These are phyloP conservation scores for Hoplodrina ambigua DNA, from an alignment of 2,888 invertebrate species.

Conservation along the genomic window DNA sequence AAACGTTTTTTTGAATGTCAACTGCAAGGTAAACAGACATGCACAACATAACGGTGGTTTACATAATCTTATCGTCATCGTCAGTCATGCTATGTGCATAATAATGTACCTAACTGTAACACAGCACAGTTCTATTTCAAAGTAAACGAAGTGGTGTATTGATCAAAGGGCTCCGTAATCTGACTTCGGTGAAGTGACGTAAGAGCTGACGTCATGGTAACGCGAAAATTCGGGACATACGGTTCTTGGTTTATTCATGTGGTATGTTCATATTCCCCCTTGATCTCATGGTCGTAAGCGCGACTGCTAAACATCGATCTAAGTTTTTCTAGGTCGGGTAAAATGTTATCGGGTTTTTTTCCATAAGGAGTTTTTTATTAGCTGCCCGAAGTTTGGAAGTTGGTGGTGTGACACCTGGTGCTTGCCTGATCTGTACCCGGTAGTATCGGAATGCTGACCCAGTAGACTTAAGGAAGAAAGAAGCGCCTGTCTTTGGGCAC, in stretches of 20 bases:
- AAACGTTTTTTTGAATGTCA: slow-evolving; percentile 1
- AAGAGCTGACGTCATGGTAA: not conserved
- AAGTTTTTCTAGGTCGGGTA: too few species aligned
- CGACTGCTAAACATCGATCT: too few species aligned
- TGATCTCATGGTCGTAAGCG: too few species aligned
- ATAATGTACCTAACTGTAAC: slow-evolving; percentile 37
- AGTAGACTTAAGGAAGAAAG: too few species aligned
- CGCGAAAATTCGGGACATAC: not conserved
- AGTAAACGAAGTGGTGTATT: slow-evolving; percentile 5
- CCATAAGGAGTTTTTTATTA: too few species aligned
- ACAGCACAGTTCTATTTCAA: not conserved
- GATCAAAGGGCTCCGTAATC: not conserved
- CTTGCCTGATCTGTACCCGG: too few species aligned
- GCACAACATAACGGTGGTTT: slow-evolving; percentile 31
- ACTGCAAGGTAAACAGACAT: slow-evolving; percentile 9
- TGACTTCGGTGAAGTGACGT: not conserved
- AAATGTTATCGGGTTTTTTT: too few species aligned
- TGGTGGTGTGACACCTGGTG: too few species aligned
- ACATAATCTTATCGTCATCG: slow-evolving; percentile 19
- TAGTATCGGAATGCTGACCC: too few species aligned
- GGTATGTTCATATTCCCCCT: too few species aligned
- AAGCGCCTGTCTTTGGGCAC: too few species aligned
- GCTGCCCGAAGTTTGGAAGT: too few species aligned
- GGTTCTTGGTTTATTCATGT: not conserved
- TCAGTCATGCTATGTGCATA: slow-evolving; percentile 34